Evolutionary conservation across 2,113 vertebrate genomes (phyloP), one percentile per base, ranked within the genome.

Genomic region (Platysteira castanea): DNA sequence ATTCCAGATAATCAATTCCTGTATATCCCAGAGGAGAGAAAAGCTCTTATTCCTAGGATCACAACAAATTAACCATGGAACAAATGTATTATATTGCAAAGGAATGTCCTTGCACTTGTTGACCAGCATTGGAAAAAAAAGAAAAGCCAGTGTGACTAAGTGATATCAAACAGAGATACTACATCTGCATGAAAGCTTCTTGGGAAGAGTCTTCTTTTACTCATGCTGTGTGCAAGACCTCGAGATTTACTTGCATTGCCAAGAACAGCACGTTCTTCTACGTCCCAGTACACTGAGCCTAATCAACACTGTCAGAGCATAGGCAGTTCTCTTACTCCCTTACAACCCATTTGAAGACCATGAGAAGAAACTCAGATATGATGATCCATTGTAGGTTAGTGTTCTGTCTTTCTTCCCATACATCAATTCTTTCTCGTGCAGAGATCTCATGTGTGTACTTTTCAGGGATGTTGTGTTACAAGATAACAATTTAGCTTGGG

Each of bases 1-100:
- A 93, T 86, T 90, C 30, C 42, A 80, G 42, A 70, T 80, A 86
- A 90, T 90, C 85, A 86, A 69, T 94, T 90, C 21, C 67, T 74
- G 3, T 54, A 35, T n/a, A 49, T 89, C 83, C 54, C 88, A 88
- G 64, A 46, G 54, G 94, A 90, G 11, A 77, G 13, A 80, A 89
- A 74, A 81, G 75, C 47, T 86, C 16, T 73, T 88, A 76, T 74
- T 80, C 28, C 59, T 86, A 27, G 59, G 75, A 80, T 84, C 59
- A 79, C 54, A 93, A 73, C n/a, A 83, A 90, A 77, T 84, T 90
- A 80, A 47, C 42, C 22, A 30, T n/a, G 28, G 42, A 92, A 54
- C 15, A 90, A 65, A 59, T 24, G 22, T 24, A 69, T 31, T 79
- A 1, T 33, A 54, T n/a, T 78, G 41, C 11, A 44, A 69, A 76